Percentiles rank a stretch among this genome's conserved stretches.
phyloP scores from a whole-genome alignment of 2,888 invertebrate genomes.

The Diabrotica balteata region DNA sequence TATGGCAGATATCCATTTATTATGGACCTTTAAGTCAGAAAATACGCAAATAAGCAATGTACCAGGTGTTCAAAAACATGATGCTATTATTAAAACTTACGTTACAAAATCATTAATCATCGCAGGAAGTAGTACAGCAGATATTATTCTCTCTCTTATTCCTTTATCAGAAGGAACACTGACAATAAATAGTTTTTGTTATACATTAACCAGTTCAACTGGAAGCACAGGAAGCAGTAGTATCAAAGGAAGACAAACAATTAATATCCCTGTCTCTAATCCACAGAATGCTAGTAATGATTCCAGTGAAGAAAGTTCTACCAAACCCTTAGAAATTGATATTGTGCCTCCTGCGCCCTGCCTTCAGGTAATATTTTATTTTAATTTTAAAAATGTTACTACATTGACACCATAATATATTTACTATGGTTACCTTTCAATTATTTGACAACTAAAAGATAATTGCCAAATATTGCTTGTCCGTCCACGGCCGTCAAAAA shows the following conservation, averaged over 20 bases:
- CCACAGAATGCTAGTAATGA: slow-evolving; percentile 50
- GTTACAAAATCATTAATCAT: slow-evolving; percentile 65
- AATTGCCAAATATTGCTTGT: too few species aligned
- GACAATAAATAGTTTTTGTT: slow-evolving; percentile 72
- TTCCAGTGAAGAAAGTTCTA: slow-evolving; percentile 56
- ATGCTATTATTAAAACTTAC: slow-evolving; percentile 64
- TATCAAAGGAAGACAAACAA: slow-evolving; percentile 68
- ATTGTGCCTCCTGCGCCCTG: slow-evolving; percentile 83
- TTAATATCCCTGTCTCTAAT: slow-evolving; percentile 57
- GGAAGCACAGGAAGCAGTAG: slow-evolving; percentile 57
- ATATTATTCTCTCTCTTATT: slow-evolving; percentile 73
- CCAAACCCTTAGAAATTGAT: slow-evolving; percentile 73
- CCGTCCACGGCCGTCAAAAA: too few species aligned
- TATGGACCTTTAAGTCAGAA: slow-evolving; percentile 72
- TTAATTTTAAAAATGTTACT: background rate
- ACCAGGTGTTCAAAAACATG: slow-evolving; percentile 56
- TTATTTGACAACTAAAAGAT: too few species aligned
- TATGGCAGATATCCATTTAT: slow-evolving; percentile 72
- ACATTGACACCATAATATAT: too few species aligned
- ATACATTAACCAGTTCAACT: slow-evolving; percentile 52
- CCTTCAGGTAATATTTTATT: slow-evolving; percentile 69
- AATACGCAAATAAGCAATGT: slow-evolving; percentile 55
- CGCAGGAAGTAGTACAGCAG: slow-evolving; percentile 68
- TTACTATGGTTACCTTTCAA: too few species aligned
- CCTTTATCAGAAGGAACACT: slow-evolving; percentile 78